Conservation (phyloP, 2,113 vertebrate genomes). For the Clarias gariepinus region DNA sequence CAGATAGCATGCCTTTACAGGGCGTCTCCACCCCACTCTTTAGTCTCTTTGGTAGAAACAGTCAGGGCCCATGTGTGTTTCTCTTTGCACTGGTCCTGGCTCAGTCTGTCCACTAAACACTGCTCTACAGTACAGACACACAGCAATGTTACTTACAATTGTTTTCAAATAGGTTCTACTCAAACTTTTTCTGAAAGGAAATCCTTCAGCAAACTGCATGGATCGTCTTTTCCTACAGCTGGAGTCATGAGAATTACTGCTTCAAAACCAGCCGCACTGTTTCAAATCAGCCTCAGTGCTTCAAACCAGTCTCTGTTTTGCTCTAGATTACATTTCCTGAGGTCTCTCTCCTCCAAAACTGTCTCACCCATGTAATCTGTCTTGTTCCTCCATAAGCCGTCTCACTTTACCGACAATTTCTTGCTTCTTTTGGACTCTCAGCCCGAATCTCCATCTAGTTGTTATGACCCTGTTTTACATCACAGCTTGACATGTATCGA, state of each 20-base stretch:
- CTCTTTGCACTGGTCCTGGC: background rate
- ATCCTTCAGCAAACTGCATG: background rate
- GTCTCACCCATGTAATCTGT: background rate
- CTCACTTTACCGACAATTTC: background rate
- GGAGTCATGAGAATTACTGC: background rate
- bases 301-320: background rate
- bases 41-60: background rate
- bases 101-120: background rate
- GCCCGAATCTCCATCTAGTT: background rate
- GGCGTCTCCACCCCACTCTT: background rate
- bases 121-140: background rate
- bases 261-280: background rate
- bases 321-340: background rate
- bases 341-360: background rate
- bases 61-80: background rate
- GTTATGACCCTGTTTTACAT: background rate
- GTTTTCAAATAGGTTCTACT: background rate
- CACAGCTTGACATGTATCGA: slow-evolving; percentile 6
- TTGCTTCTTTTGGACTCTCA: background rate
- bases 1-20: background rate
- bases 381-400: background rate
- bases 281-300: background rate
- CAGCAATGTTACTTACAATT: background rate
- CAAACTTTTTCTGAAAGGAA: background rate
- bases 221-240: background rate